Evolutionary conservation across 2,888 invertebrate species (phyloP).

Genomic region (Ischnura elegans): DNA sequence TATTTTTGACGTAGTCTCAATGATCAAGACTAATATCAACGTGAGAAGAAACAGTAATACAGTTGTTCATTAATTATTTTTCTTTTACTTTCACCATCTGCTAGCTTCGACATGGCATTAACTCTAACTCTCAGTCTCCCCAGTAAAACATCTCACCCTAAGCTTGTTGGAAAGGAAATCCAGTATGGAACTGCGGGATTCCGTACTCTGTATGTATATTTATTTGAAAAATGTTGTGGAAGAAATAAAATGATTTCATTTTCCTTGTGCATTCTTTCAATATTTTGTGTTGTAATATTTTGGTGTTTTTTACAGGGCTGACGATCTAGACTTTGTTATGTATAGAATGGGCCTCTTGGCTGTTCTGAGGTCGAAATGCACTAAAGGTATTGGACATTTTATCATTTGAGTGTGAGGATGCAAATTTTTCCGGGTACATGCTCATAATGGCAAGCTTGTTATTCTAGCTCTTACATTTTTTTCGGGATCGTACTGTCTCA

Average conservation of each 20-base stretch:
- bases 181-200: constrained; percentile 94
- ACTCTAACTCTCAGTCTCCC: background rate
- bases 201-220: constrained; percentile 85
- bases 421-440: background rate
- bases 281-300: constrained; percentile 7
- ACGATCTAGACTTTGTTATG: constrained; percentile 92
- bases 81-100: background rate
- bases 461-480: background rate
- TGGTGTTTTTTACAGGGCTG: constrained; percentile 84
- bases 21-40: background rate
- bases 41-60: background rate
- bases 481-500: background rate
- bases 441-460: too few relatives aligned
- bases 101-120: constrained; percentile 19
- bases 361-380: constrained; percentile 90
- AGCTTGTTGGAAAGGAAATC: constrained; percentile 76
- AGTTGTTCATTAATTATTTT: background rate
- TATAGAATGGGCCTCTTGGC: constrained; percentile 97
- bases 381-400: constrained; percentile 83
- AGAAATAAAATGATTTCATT: background rate
- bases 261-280: background rate
- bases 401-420: background rate
- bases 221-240: background rate
- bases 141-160: constrained; percentile 68
- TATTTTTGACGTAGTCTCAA: background rate